A percentile compares a stretch with the other conserved stretches of the same genome.
These are phyloP conservation scores for Apodemus agrarius DNA, from an alignment of 2,797 vertebrate genomes.

Conservation along the genomic window DNA sequence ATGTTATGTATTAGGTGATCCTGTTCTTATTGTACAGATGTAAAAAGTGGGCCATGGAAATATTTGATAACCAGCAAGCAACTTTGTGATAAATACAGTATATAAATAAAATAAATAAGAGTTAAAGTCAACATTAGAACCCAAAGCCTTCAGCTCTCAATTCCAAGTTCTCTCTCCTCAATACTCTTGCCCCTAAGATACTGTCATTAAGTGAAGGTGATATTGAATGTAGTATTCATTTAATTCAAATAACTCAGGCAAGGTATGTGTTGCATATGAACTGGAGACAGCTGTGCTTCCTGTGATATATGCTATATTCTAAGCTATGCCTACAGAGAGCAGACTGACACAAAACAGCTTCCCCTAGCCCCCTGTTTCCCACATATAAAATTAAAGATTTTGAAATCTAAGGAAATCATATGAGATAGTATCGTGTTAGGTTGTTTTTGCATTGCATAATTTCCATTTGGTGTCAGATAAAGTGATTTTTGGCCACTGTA, in stretches of 20 bases:
- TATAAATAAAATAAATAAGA: not conserved
- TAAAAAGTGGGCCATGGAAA: not conserved
- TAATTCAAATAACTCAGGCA: not conserved
- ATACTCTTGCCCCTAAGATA: not conserved
- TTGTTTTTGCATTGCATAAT: conserved; percentile 25
- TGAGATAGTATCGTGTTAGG: not conserved
- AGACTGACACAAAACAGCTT: not conserved
- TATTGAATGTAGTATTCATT: not conserved
- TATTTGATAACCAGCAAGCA: not conserved
- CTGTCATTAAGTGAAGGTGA: not conserved
- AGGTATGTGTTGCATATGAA: not conserved
- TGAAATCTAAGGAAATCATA: not conserved
- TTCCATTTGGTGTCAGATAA: conserved; percentile 39
- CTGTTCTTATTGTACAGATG: not conserved
- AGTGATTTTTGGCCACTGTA: not conserved
- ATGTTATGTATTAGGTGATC: not conserved
- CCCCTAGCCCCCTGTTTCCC: not conserved
- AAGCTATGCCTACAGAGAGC: not conserved
- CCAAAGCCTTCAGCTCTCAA: not conserved
- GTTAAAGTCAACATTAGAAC: not conserved
- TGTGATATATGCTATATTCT: not conserved
- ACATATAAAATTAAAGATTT: not conserved
- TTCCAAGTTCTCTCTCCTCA: not conserved
- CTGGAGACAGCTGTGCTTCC: not conserved
- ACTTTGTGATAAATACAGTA: not conserved